Base-by-base conservation (phyloP, 2,113 vertebrate species). In the Pelecanoides urinatrix region DNA sequence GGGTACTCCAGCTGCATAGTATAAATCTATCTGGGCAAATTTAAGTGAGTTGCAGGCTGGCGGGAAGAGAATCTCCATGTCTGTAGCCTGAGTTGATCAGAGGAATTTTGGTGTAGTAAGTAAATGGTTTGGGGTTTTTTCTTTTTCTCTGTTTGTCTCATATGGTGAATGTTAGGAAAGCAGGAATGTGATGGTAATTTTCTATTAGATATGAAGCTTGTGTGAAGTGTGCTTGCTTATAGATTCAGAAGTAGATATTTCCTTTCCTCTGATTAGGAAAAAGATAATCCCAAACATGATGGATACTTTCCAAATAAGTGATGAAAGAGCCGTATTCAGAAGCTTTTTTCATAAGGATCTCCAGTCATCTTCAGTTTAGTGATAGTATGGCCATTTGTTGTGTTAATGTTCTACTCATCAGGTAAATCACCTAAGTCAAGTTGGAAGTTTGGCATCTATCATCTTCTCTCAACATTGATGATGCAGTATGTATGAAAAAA, bases 31-130 rank as follows among this genome's bases (percentile, higher is more conserved):
- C 26, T 62, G 61, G 34, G 61, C 20, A 42, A 2, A 27, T 2
- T 26, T 30, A 13, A 10, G 14, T 49, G 14, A 47, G 44, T 16
- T 68, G 5, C 5, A n/a, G 14, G 30, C 5, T 91, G 36, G 45
- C 27, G 30, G 9, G 3, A 34, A 20, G 14, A 47, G 6, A 13
- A 8, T 16, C 1, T 62, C 1, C 5, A 2, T 66, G 45, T n/a
- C 2, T 86, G 19, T 49, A 23, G 68, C 12, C 17, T 75, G n/a
- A 14, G 30, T 5, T 34, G 22, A 29, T 36, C 27, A 56, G 22
- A 36, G 9, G 40, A 29, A 27, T 56, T 49, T 62, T 70, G 14
- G 19, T 74, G 10, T 30, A 52, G 20, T 78, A 47, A 58, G 34
- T 30, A 66, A 45, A 59, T 47, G 8, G 1, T 36, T 36, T 42